phyloP scores from a whole-genome alignment of 1,140 invertebrate genomes.

The Ostrea denselamellosa region DNA sequence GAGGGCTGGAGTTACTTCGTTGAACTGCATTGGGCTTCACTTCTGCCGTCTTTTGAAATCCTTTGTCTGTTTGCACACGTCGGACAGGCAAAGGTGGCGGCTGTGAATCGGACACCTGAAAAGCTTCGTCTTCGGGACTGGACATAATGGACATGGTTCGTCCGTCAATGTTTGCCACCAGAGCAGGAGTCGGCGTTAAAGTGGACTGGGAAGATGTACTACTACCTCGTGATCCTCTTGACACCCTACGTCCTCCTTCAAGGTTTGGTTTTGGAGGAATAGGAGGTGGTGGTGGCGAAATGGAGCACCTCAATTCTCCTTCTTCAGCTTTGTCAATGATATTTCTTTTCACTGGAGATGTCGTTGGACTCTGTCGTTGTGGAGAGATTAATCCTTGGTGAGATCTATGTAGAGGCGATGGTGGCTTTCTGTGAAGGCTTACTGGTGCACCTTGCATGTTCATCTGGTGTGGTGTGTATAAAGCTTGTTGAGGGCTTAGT shows the following conservation, averaged over 20 bases:
- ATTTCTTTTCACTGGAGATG: constrained; percentile 6
- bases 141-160: constrained; percentile 73
- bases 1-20: constrained; percentile 64
- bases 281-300: constrained; percentile 48
- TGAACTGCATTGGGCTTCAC: constrained; percentile 56
- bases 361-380: background rate
- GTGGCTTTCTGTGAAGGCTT: constrained; percentile 61
- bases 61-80: constrained; percentile 56
- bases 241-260: constrained; percentile 60
- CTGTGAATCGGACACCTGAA: background rate
- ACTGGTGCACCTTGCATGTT: constrained; percentile 51
- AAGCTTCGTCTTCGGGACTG: constrained; percentile 44
- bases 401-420: constrained; percentile 47
- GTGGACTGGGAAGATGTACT: constrained; percentile 70
- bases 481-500: constrained; percentile 59
- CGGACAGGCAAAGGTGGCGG: constrained; percentile 32
- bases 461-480: background rate
- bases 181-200: constrained; percentile 68
- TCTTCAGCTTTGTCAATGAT: background rate
- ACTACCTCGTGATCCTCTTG: constrained; percentile 66
- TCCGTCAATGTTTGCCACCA: constrained; percentile 73
- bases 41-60: constrained; percentile 48
- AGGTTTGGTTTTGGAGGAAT: constrained; percentile 55
- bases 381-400: background rate
- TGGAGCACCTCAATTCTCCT: background rate